Percentiles rank a stretch among this genome's conserved stretches.
phyloP scores from a whole-genome alignment of 2,113 vertebrate species.

The Gadus chalcogrammus region DNA sequence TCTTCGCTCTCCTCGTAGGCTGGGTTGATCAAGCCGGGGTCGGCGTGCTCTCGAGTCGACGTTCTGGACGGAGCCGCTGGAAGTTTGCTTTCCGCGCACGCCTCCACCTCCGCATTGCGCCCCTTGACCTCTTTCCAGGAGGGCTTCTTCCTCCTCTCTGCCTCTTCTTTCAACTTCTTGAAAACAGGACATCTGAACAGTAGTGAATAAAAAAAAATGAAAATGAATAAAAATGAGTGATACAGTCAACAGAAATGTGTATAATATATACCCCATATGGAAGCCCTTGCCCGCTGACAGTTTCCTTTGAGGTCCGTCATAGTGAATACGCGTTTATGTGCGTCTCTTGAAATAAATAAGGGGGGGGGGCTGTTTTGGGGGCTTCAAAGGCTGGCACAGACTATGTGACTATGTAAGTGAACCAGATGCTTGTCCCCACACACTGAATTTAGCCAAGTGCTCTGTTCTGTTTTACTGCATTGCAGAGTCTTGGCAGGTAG shows the following conservation, averaged over 20 bases:
- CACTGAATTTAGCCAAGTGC: conserved; percentile 12
- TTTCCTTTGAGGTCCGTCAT: too few species aligned
- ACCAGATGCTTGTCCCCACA: conserved; percentile 2
- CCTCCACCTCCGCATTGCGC: conserved; percentile 66
- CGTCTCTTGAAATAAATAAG: conserved; percentile 6
- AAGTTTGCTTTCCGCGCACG: conserved; percentile 63
- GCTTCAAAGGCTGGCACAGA: too few species aligned
- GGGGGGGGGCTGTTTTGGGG: neutral
- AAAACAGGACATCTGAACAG: conserved; percentile 81
- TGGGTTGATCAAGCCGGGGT: conserved; percentile 85
- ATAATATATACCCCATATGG: neutral
- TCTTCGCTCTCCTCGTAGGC: conserved; percentile 89
- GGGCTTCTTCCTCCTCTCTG: conserved; percentile 75
- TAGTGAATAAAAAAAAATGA: neutral
- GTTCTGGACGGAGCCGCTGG: conserved; percentile 44
- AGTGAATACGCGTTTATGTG: too few species aligned
- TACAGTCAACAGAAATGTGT: neutral
- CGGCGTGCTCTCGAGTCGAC: conserved; percentile 56
- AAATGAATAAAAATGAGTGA: neutral
- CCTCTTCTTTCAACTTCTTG: conserved; percentile 77
- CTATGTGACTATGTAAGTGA: neutral
- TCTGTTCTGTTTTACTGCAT: conserved; percentile 49
- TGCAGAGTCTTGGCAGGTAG: conserved; percentile 39
- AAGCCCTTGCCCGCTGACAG: neutral
- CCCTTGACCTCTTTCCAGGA: conserved; percentile 76